Evolutionary conservation across 1,140 invertebrate genomes (phyloP).

Genomic region (Anagrus nilaparvatae): DNA sequence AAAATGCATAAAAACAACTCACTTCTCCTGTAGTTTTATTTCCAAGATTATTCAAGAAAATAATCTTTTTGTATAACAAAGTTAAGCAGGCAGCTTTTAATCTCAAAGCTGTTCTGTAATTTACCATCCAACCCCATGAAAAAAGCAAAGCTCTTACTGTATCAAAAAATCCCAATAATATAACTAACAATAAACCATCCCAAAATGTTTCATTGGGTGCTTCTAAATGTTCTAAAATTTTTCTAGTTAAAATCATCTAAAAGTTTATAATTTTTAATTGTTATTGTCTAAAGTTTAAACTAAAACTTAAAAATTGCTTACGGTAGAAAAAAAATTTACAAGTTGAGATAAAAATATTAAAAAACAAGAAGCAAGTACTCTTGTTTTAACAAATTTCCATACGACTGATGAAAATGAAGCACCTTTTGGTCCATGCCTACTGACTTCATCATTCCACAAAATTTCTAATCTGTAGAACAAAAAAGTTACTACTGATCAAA

Average conservation of each 20-base stretch:
- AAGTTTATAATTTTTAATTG: conserved; percentile 5
- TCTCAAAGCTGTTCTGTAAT: conserved; percentile 51
- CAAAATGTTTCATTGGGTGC: conserved; percentile 28
- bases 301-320: conserved; percentile 34
- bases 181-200: conserved; percentile 44
- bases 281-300: neutral
- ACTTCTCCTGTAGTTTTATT: conserved; percentile 54
- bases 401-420: conserved; percentile 45
- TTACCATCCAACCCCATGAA: conserved; percentile 51
- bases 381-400: conserved; percentile 47
- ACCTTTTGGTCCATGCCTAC: conserved; percentile 48
- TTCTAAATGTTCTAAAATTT: conserved; percentile 45
- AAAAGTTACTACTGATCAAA: neutral
- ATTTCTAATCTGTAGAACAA: conserved; percentile 36
- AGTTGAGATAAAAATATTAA: conserved; percentile 44
- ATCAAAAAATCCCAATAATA: conserved; percentile 45
- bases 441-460: conserved; percentile 48
- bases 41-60: conserved; percentile 46
- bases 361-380: conserved; percentile 43
- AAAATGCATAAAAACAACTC: conserved; percentile 12
- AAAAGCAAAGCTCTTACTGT: conserved; percentile 47
- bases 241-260: conserved; percentile 48
- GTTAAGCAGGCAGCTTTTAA: conserved; percentile 49
- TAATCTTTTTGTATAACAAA: conserved; percentile 54
- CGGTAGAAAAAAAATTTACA: conserved; percentile 53